These are phyloP conservation scores for Alosa sapidissima DNA, from an alignment of 2,797 vertebrate genomes.

Conservation along the genomic window DNA sequence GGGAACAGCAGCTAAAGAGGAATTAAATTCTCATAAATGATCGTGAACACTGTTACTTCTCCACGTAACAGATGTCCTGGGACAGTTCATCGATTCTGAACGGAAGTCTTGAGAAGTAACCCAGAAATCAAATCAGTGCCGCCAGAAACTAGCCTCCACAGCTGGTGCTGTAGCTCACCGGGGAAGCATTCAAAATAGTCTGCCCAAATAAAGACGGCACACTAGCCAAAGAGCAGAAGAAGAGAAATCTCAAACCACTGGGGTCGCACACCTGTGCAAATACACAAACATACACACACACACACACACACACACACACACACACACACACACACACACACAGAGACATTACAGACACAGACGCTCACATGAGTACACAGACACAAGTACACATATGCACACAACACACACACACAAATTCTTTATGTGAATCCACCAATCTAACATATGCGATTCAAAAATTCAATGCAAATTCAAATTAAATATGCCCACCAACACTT, in stretches of 20 bases:
- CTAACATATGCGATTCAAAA: no score
- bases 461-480: no score
- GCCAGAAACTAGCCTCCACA: conserved; percentile 57
- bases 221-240: conserved; percentile 54
- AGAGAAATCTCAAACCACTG: conserved; percentile 42
- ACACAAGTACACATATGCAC: background rate
- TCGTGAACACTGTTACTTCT: background rate
- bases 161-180: conserved; percentile 76
- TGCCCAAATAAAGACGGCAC: conserved; percentile 68
- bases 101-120: conserved; percentile 37
- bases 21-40: background rate
- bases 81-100: conserved; percentile 24
- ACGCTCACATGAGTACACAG: background rate
- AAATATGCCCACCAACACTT: no score
- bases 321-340: background rate
- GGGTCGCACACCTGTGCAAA: conserved; percentile 46
- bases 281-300: conserved; percentile 14
- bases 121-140: conserved; percentile 31
- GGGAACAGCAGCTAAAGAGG: background rate
- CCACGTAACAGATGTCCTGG: background rate
- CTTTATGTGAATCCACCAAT: no score
- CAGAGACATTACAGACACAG: background rate
- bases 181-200: conserved; percentile 74
- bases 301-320: conserved; percentile 34
- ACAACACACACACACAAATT: no score